Evolutionary conservation across 2,888 invertebrate genomes (phyloP).

Genomic region (Calameuta pallipes): DNA sequence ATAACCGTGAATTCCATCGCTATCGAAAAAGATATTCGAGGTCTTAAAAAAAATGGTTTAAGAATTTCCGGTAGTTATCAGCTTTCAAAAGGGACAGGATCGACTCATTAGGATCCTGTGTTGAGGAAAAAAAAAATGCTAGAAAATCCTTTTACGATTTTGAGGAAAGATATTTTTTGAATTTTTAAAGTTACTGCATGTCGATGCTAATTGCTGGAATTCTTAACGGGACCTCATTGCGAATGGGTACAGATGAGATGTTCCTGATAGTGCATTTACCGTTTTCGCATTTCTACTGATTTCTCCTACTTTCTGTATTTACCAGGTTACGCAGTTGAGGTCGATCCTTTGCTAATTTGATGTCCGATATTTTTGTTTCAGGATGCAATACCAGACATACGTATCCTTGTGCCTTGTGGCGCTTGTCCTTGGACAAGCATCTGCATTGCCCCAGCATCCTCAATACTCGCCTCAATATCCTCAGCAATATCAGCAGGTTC

Average conservation of each 20-base stretch:
- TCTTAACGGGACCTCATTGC: conserved; percentile 19
- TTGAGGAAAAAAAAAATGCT: neutral
- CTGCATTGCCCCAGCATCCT: conserved; percentile 58
- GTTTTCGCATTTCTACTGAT: conserved; percentile 4
- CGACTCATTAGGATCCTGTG: neutral
- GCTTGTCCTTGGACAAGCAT: conserved; percentile 66
- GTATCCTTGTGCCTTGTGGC: conserved; percentile 78
- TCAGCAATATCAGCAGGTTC: conserved; percentile 64
- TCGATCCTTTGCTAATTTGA: neutral
- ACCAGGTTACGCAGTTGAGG: neutral
- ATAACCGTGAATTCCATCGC: neutral
- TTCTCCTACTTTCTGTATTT: neutral
- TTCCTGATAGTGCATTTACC: neutral
- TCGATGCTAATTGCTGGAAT: conserved; percentile 15
- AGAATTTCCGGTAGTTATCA: neutral
- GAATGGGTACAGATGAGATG: neutral
- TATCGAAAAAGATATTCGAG: neutral
- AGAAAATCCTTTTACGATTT: neutral
- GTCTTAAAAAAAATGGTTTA: neutral
- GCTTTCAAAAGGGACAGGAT: neutral
- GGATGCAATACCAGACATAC: conserved; percentile 76
- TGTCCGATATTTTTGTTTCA: conserved; percentile 38
- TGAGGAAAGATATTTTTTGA: neutral
- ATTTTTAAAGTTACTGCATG: neutral
- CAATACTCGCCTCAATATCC: conserved; percentile 55